These are phyloP conservation scores for Chelon labrosus DNA, from an alignment of 2,797 vertebrate genomes.

Conservation along the genomic window DNA sequence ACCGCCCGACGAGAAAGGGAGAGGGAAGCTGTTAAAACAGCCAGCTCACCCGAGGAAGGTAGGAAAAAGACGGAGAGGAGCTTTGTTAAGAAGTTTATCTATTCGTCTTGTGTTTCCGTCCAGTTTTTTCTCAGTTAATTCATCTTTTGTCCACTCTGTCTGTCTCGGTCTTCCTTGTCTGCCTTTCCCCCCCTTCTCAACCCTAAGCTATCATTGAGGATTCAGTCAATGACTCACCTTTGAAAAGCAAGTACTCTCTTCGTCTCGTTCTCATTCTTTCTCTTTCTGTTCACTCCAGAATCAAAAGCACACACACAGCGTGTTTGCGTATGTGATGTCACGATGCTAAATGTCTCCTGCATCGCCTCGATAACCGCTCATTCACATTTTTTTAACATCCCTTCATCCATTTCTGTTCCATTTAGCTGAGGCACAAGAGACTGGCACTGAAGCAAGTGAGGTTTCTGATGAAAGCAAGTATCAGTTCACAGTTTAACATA, in stretches of 20 bases:
- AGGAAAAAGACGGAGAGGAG: slow-evolving; percentile 22
- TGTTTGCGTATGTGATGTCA: slow-evolving; percentile 14
- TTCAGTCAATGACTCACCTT: slow-evolving; percentile 81
- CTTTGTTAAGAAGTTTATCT: not conserved
- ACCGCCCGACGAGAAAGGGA: slow-evolving; percentile 88
- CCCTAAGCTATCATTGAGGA: slow-evolving; percentile 83
- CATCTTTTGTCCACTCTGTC: slow-evolving; percentile 45
- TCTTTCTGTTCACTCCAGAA: not conserved
- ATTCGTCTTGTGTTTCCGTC: slow-evolving; percentile 27
- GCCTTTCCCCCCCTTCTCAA: slow-evolving; percentile 58
- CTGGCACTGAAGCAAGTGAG: slow-evolving; percentile 75
- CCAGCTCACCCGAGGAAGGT: slow-evolving; percentile 88
- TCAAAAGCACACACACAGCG: slow-evolving; percentile 4
- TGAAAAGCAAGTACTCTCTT: slow-evolving; percentile 85
- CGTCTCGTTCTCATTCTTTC: slow-evolving; percentile 30
- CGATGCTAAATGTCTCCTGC: slow-evolving; percentile 13
- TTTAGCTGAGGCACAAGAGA: slow-evolving; percentile 77
- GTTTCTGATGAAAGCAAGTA: slow-evolving; percentile 87
- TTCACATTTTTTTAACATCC: slow-evolving; percentile 47
- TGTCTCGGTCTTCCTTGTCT: slow-evolving; percentile 31
- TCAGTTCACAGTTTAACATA: slow-evolving; percentile 37
- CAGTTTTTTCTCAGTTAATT: slow-evolving; percentile 40
- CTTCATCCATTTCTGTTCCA: slow-evolving; percentile 55
- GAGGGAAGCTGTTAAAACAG: slow-evolving; percentile 84
- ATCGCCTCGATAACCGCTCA: slow-evolving; percentile 22